phyloP scores from a whole-genome alignment of 2,797 vertebrate species.

The Varecia variegata region DNA sequence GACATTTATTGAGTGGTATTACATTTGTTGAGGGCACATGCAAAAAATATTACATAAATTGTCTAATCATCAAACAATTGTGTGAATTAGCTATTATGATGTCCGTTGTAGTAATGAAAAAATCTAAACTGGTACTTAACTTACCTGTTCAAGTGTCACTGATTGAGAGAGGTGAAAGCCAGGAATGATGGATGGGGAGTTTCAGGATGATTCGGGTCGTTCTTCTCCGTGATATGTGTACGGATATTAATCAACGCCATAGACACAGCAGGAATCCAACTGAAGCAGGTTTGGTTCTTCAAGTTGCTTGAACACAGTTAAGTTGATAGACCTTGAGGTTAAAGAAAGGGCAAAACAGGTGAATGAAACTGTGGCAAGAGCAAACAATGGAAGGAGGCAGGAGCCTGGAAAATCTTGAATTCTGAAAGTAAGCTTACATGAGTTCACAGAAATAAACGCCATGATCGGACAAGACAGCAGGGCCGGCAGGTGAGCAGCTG shows the following conservation, averaged over 20 bases:
- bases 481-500: not conserved
- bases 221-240: not conserved
- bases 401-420: not conserved
- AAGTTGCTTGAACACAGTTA: not conserved
- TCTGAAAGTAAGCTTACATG: not conserved
- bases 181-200: fast-evolving
- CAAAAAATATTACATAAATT: not conserved
- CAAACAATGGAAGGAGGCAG: not conserved
- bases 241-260: not conserved
- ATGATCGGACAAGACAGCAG: not conserved
- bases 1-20: not conserved
- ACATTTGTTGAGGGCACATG: not conserved
- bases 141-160: not conserved
- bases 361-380: not conserved
- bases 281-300: not conserved
- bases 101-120: not conserved
- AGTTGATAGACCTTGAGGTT: not conserved
- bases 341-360: not conserved
- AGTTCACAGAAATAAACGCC: not conserved
- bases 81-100: not conserved
- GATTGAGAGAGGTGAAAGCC: not conserved
- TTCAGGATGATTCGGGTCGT: not conserved
- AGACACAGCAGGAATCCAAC: not conserved
- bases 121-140: not conserved
- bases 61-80: not conserved